Conservation (phyloP, 2,113 vertebrate species). For the Todiramphus chloris region DNA sequence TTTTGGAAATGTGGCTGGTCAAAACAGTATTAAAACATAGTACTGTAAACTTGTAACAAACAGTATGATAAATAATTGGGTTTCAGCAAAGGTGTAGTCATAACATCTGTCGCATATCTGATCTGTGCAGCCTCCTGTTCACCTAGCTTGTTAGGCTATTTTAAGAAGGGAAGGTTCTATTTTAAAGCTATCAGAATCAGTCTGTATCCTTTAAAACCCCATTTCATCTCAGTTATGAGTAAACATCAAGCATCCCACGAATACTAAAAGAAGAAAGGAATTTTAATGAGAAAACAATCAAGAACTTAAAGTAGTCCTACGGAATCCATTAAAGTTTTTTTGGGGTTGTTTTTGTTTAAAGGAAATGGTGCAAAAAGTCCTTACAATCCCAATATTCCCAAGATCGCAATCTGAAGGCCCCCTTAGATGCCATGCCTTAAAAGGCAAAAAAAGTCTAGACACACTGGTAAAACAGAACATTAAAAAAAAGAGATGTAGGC, state of each 20-base stretch:
- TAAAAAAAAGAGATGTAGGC: neutral
- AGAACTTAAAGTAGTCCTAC: neutral
- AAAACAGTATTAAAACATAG: neutral
- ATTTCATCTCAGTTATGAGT: neutral
- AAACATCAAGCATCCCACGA: constrained; percentile 35
- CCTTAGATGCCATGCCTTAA: constrained; percentile 67
- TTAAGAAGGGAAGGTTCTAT: neutral
- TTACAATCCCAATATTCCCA: constrained; percentile 36
- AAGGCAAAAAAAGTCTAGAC: constrained; percentile 62
- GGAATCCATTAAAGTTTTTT: neutral
- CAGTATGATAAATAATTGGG: neutral
- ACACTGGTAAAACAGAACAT: constrained; percentile 10
- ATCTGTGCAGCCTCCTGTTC: neutral
- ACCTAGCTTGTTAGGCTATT: neutral
- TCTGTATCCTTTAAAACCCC: neutral
- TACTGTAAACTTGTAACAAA: neutral
- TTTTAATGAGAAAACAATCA: constrained; percentile 49
- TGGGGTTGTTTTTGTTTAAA: constrained; percentile 11
- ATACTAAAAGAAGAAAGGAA: constrained; percentile 42
- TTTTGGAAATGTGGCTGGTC: neutral
- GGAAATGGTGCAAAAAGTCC: constrained; percentile 53
- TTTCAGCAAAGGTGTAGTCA: neutral
- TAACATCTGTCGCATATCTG: neutral
- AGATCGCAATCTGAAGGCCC: constrained; percentile 32
- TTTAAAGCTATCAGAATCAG: constrained; percentile 1